Percentiles rank a stretch among this genome's conserved stretches.
phyloP scores from a whole-genome alignment of 2,888 invertebrate genomes.

The Peribatodes rhomboidaria region DNA sequence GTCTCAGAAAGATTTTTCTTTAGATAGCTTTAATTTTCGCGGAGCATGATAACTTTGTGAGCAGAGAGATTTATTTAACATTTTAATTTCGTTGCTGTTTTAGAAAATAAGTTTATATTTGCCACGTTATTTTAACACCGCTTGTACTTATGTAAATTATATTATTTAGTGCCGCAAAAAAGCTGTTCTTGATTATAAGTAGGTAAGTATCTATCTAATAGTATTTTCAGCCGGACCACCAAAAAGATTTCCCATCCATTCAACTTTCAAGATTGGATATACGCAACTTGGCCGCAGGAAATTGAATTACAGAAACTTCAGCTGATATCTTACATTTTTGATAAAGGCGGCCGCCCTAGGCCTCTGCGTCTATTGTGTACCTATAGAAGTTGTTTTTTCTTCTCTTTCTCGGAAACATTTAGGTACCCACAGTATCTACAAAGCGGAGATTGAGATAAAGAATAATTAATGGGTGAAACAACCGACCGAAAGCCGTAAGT shows the following conservation, averaged over 20 bases:
- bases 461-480: constrained; percentile 45
- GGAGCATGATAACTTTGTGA: constrained; percentile 54
- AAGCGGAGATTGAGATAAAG: constrained; percentile 40
- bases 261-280: constrained; percentile 37
- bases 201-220: not conserved
- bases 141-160: not conserved
- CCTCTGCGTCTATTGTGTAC: constrained; percentile 37
- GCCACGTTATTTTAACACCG: not conserved
- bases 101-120: not conserved
- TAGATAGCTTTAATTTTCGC: constrained; percentile 59
- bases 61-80: constrained; percentile 50
- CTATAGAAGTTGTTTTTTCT: constrained; percentile 40
- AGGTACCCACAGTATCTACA: constrained; percentile 27
- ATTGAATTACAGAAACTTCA: constrained; percentile 45
- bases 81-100: constrained; percentile 47
- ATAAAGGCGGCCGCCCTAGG: constrained; percentile 39
- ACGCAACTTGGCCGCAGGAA: constrained; percentile 39
- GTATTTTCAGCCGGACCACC: constrained; percentile 10
- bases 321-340: constrained; percentile 44
- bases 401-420: constrained; percentile 25
- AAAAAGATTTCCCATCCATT: constrained; percentile 22
- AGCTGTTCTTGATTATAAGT: too few species aligned
- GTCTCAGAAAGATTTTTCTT: constrained; percentile 56
- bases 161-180: not conserved
- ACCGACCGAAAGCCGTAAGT: constrained; percentile 47